Percentiles rank a stretch among this genome's conserved stretches.
Evolutionary conservation across 2,113 vertebrate genomes (phyloP).

Genomic region (Gila orcuttii): DNA sequence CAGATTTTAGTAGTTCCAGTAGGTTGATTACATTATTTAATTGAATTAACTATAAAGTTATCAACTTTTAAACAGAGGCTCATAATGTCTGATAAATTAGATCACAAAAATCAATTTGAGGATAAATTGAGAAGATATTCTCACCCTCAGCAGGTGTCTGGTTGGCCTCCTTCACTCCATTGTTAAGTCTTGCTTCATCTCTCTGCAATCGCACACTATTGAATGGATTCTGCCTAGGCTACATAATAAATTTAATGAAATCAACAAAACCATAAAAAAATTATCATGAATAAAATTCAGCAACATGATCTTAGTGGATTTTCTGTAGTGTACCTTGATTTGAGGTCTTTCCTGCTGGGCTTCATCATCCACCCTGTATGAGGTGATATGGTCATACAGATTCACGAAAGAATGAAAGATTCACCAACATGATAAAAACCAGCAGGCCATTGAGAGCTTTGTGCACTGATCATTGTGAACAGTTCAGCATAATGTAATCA

Average conservation of each 20-base stretch:
- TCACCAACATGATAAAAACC: constrained; percentile 5
- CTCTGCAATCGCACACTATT: constrained; percentile 65
- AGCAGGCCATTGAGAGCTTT: background rate
- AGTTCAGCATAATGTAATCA: background rate
- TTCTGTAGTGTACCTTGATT: constrained; percentile 64
- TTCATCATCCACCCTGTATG: constrained; percentile 40
- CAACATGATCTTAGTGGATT: background rate
- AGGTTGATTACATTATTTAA: background rate
- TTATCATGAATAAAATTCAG: background rate
- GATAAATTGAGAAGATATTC: constrained; percentile 32
- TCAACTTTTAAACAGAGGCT: too few species aligned
- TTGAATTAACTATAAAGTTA: background rate
- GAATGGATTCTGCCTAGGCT: constrained; percentile 90
- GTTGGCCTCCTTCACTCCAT: constrained; percentile 58
- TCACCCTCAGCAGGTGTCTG: constrained; percentile 58
- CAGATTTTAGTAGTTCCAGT: background rate
- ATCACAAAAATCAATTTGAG: background rate
- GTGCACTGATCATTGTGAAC: background rate
- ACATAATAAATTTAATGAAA: constrained; percentile 29
- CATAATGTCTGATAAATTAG: background rate
- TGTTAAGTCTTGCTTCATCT: constrained; percentile 52
- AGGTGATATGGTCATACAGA: background rate
- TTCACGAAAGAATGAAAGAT: background rate
- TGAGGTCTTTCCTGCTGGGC: constrained; percentile 47
- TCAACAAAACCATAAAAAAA: background rate